Base-by-base conservation (phyloP, 2,797 vertebrate genomes). In the Chloroceryle inda region DNA sequence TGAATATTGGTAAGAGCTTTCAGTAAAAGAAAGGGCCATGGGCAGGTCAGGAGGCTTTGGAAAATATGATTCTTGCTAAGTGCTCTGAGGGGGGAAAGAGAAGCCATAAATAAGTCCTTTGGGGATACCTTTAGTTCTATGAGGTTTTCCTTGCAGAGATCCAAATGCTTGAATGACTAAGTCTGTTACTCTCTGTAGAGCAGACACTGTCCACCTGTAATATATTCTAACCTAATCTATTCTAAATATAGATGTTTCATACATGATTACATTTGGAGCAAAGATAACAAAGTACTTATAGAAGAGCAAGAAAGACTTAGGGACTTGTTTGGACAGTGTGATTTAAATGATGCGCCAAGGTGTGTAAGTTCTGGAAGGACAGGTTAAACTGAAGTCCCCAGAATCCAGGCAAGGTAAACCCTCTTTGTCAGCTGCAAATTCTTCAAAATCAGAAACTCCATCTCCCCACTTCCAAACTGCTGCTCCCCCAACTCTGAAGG, bases 311-410 rank as follows among this genome's bases (percentile, higher is more conserved):
- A 52, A 55, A 84, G 47, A 52, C 7, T 82, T 16, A 55, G 50
- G 27, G 31, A 29, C 3, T 8, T 66, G 10, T 77, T 77, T 37
- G 45, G 37, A 59, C 2, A 17, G 24, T 15, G 10, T 11, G 26
- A 56, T 40, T 75, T 56, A 56, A 82, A 40, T 38, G 37, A 49
- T 1, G 0, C 0, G 0, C 19, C 14, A 76, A 35, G 22, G 44
- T 19, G 8, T 1, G 1, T 21, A 44, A 90, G 10, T 12, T 59
- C 49, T 85, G 35, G 38, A 72, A 93, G 45, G 31, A 69, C 10
- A 22, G 63, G 47, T 56, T 49, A 49, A 79, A 76, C n/a, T 37
- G 56, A 79, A 64, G 37, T 35, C 22, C 74, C 22, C n/a, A 53
- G 58, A 74, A 72, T 0, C n/a, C 7, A 53, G 37, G 7, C 7